phyloP scores from a whole-genome alignment of 2,797 vertebrate species.

The Megaceryle alcyon region DNA sequence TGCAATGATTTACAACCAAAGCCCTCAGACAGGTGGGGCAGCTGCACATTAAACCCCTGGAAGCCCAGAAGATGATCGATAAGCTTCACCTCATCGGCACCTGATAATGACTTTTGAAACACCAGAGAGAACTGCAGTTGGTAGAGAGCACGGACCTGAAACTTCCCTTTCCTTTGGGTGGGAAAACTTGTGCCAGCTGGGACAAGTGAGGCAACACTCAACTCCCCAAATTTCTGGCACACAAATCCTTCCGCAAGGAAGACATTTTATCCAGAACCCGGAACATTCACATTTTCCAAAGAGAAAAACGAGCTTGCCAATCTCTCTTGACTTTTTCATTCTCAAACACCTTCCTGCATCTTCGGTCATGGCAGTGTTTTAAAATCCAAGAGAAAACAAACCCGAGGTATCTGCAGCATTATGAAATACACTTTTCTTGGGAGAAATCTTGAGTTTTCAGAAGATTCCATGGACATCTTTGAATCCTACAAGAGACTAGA shows the following conservation, averaged over 20 bases:
- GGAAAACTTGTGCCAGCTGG: slow-evolving; percentile 19
- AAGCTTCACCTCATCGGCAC: neutral
- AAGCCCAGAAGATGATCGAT: neutral
- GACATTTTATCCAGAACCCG: neutral
- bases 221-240: slow-evolving; percentile 1
- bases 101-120: neutral
- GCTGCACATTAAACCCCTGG: neutral
- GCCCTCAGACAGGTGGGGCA: neutral
- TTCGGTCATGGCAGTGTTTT: rapidly evolving
- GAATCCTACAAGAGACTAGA: neutral
- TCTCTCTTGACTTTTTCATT: neutral
- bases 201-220: neutral
- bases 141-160: neutral
- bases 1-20: neutral
- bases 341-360: neutral
- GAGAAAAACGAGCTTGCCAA: neutral
- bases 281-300: neutral
- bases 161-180: neutral
- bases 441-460: neutral
- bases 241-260: neutral
- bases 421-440: neutral
- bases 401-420: neutral
- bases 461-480: neutral
- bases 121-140: neutral
- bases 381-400: neutral